These are phyloP conservation scores for Drosophila kanapiae DNA, from an alignment of 1,140 invertebrate genomes.

Conservation along the genomic window DNA sequence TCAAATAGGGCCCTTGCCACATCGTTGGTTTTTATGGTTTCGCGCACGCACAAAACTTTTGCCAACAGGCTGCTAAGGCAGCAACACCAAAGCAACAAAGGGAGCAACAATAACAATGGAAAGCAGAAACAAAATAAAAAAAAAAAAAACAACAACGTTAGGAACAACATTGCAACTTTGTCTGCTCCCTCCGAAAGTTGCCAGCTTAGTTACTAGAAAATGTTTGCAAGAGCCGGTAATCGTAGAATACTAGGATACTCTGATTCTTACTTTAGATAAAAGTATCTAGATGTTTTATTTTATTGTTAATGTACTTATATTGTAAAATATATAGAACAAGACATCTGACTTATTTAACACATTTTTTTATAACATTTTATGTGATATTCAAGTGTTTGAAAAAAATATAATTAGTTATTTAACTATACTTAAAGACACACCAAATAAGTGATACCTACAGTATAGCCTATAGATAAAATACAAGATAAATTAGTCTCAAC, in stretches of 20 bases:
- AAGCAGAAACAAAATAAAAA: conserved; percentile 20
- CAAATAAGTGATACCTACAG: no score
- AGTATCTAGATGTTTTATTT: background rate
- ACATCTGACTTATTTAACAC: no score
- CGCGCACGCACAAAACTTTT: conserved; percentile 79
- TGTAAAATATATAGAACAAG: no score
- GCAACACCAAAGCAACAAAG: conserved; percentile 37
- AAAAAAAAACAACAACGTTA: conserved; percentile 10
- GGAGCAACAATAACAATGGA: conserved; percentile 27
- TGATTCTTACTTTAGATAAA: background rate
- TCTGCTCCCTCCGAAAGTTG: conserved; percentile 1
- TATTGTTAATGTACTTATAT: background rate
- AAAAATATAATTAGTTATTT: no score
- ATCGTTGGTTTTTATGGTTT: conserved; percentile 81
- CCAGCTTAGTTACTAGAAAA: conserved; percentile 10
- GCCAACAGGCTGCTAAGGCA: conserved; percentile 39
- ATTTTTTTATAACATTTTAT: no score
- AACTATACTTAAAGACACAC: no score
- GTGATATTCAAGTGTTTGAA: no score
- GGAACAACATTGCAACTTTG: conserved; percentile 10
- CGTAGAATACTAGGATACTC: background rate
- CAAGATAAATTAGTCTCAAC: no score
- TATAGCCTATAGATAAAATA: no score
- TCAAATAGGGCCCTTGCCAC: conserved; percentile 77
- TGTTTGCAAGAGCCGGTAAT: conserved; percentile 11